phyloP scores from a whole-genome alignment of 64 coral and sea anemone genomes.

The Dendrophyllia cribrosa region DNA sequence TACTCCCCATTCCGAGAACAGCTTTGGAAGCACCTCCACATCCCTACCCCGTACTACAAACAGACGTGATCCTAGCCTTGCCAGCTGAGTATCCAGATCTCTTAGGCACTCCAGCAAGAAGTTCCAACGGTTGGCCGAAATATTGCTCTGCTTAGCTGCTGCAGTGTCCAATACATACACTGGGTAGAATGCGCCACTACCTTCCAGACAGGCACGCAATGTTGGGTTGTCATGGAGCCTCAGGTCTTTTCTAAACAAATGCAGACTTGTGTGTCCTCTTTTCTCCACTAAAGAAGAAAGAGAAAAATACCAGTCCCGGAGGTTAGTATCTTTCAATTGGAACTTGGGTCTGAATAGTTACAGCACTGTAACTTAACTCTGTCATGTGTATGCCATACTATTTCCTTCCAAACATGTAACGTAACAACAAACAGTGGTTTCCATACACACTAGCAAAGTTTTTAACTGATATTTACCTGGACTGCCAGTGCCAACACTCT shows the following conservation, averaged over 20 bases:
- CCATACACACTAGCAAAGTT: too few relatives aligned
- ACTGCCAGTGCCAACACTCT: neutral
- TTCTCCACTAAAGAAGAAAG: neutral
- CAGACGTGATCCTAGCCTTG: slow-evolving; percentile 55
- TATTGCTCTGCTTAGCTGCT: slow-evolving; percentile 53
- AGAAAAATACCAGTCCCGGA: neutral
- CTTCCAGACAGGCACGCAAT: slow-evolving; percentile 40
- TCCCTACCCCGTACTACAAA: slow-evolving; percentile 62
- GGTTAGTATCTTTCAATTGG: neutral
- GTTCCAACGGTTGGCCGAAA: slow-evolving; percentile 78
- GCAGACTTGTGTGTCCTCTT: slow-evolving; percentile 46
- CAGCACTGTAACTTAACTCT: too few relatives aligned
- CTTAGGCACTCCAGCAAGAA: slow-evolving; percentile 69
- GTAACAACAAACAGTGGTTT: too few relatives aligned
- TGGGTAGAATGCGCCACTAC: slow-evolving; percentile 69
- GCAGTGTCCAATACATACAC: slow-evolving; percentile 67
- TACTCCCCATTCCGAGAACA: slow-evolving; percentile 56
- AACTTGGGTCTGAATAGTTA: too few relatives aligned
- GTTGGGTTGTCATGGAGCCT: slow-evolving; percentile 84
- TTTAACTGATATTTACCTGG: neutral
- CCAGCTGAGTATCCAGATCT: slow-evolving; percentile 60
- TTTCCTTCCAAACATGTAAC: too few relatives aligned
- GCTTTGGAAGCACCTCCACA: slow-evolving; percentile 47
- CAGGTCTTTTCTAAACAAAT: slow-evolving; percentile 85
- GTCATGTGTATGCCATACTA: too few relatives aligned